Base-by-base conservation (phyloP, 2,888 invertebrate genomes). In the Perizoma flavofasciatum region DNA sequence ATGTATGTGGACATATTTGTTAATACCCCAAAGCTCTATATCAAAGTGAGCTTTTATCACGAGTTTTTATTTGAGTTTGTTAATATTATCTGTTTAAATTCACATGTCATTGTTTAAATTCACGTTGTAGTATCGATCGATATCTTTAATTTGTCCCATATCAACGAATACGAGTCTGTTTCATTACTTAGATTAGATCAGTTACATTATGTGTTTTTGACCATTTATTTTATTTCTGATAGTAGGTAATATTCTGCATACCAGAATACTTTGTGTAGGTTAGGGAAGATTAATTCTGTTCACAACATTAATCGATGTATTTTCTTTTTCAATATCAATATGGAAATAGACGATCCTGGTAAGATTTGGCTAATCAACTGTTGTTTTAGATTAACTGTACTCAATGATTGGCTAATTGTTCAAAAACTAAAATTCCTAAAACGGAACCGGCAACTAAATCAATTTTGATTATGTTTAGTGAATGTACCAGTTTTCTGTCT, bases 281-380 rank as follows among this genome's bases (percentile, higher is more conserved):
- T 50, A 55, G 49, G 48, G 52, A 33, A 34, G 45, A 47, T 55
- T 39, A 39, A 57, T 40, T 63, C 45, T 55, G 62, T 66, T 68
- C 68, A 70, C 73, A 54, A 67, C 61, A 82, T 79, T 85, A 86
- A 88, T 82, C 69, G 69, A 72, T 84, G 76, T 85, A 78, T 88
- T 89, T 89, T 90, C 82, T 86, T 89, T 89, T 91, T 83, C 89
- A 89, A 85, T 85, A 83, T 87, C 89, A 79, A 86, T 83, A 66
- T 88, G 89, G 90, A 83, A 83, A 79, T 89, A 91, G 91, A 91
- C 75, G 90, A 90, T 80, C 85, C 88, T 83, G 91, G 91, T 91
- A 91, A 91, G 91, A 89, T 69, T 72, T 75, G 72, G 70, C 74
- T 74, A 74, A 72, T 79, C 73, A 71, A 70, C 70, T 78, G 77